A percentile compares a stretch with the other conserved stretches of the same genome.
Evolutionary conservation across 2,888 invertebrate species (phyloP).

Genomic region (Metalampra italica): DNA sequence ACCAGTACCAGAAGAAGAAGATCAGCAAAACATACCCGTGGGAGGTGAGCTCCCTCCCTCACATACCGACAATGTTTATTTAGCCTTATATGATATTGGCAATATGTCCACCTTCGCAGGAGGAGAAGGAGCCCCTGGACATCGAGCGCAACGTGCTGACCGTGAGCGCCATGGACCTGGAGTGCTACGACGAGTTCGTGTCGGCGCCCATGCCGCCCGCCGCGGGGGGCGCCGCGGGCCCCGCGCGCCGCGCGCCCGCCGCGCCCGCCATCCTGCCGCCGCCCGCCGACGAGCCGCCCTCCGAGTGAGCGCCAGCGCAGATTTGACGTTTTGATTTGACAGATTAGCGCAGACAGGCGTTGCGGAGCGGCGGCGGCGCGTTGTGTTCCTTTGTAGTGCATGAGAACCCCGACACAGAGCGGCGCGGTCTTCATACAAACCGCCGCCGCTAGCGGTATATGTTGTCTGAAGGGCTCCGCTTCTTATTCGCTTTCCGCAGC

Average conservation of each 20-base stretch:
- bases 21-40: slow-evolving; percentile 65
- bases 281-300: slow-evolving; percentile 26
- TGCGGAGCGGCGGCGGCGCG: too few species aligned
- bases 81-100: too few species aligned
- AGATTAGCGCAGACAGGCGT: too few species aligned
- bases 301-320: too few species aligned
- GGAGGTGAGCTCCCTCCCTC: slow-evolving; percentile 55
- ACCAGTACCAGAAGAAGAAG: slow-evolving; percentile 62
- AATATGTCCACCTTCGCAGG: too few species aligned
- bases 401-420: too few species aligned
- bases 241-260: background rate
- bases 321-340: too few species aligned
- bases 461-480: too few species aligned
- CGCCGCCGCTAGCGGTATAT: too few species aligned
- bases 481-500: too few species aligned
- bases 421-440: too few species aligned
- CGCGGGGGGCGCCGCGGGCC: background rate
- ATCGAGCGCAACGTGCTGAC: slow-evolving; percentile 78
- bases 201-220: slow-evolving; percentile 20
- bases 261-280: slow-evolving; percentile 32
- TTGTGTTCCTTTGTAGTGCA: too few species aligned
- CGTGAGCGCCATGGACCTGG: slow-evolving; percentile 82
- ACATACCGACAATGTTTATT: background rate
- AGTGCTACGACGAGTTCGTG: slow-evolving; percentile 83
- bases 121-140: slow-evolving; percentile 81